Conservation (phyloP, 1,140 invertebrate species). For the Drosophila takahashii region DNA sequence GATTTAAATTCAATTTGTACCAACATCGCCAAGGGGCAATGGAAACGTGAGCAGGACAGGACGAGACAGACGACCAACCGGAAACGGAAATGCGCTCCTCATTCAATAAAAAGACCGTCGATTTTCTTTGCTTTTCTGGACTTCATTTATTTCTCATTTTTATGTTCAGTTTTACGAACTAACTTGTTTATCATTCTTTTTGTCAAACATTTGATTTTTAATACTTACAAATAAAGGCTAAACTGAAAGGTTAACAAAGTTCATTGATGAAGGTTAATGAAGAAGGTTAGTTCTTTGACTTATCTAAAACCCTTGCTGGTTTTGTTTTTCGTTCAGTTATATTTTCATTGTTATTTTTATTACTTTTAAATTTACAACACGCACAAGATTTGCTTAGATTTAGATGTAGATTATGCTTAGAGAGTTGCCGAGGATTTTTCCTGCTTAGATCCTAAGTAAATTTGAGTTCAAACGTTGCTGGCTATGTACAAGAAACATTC, state of each 20-base stretch:
- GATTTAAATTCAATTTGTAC: constrained; percentile 3
- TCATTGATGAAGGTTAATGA: constrained; percentile 29
- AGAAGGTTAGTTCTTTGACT: constrained; percentile 36
- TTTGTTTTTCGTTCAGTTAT: constrained; percentile 5
- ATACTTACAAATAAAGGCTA: constrained; percentile 29
- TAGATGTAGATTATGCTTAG: constrained; percentile 62
- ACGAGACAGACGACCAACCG: not conserved
- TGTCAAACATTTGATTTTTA: constrained; percentile 30
- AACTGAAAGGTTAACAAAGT: constrained; percentile 32
- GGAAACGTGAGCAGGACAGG: not conserved
- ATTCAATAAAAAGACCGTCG: not conserved
- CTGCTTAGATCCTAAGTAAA: constrained; percentile 38
- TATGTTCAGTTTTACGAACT: constrained; percentile 44
- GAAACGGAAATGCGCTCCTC: constrained; percentile 11
- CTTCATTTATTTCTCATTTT: constrained; percentile 49
- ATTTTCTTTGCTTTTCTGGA: constrained; percentile 8
- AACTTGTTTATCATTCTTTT: constrained; percentile 12
- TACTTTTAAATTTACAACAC: constrained; percentile 71
- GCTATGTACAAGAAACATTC: constrained; percentile 50
- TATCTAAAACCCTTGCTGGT: constrained; percentile 9
- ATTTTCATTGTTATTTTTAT: constrained; percentile 9
- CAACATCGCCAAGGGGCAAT: not conserved
- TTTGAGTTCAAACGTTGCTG: constrained; percentile 32
- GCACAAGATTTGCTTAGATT: constrained; percentile 70
- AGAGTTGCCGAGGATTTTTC: constrained; percentile 36